Conservation (phyloP, 35 echinoderm and acorn worm species). For the Hemicentrotus pulcherrimus region DNA sequence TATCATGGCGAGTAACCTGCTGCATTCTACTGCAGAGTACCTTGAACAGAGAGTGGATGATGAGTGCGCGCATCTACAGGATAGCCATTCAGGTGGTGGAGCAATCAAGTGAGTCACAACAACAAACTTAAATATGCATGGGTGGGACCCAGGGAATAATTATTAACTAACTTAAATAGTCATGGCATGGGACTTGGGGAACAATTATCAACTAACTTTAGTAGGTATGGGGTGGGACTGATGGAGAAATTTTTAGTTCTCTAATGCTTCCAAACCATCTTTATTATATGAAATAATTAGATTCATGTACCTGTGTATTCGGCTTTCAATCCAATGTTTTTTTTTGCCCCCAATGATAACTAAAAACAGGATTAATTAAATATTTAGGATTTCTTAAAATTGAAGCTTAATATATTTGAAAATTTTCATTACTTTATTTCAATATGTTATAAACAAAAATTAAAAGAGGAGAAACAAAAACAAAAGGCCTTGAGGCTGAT, state of each 20-base stretch:
- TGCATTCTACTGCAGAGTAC: constrained; percentile 86
- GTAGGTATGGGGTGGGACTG: too few relatives aligned
- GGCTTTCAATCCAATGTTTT: background rate
- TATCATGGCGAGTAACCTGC: constrained; percentile 92
- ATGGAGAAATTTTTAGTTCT: too few relatives aligned
- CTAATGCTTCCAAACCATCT: too few relatives aligned
- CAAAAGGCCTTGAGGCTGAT: too few relatives aligned
- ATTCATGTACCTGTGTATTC: too few relatives aligned
- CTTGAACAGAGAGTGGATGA: constrained; percentile 74
- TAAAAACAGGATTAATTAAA: too few relatives aligned
- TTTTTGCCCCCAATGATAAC: background rate
- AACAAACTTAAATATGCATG: background rate
- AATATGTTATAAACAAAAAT: too few relatives aligned
- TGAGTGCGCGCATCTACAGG: constrained; percentile 69
- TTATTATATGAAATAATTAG: too few relatives aligned
- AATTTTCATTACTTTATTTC: too few relatives aligned
- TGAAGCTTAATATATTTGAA: too few relatives aligned
- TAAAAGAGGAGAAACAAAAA: too few relatives aligned
- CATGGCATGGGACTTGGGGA: background rate
- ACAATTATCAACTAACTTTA: background rate
- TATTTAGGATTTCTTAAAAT: too few relatives aligned
- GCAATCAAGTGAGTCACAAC: constrained; percentile 50
- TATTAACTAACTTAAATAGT: background rate
- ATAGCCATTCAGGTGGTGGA: constrained; percentile 76
- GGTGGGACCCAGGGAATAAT: background rate